Base-by-base conservation (phyloP, 2,797 vertebrate species). In the Muscicapa striata region DNA sequence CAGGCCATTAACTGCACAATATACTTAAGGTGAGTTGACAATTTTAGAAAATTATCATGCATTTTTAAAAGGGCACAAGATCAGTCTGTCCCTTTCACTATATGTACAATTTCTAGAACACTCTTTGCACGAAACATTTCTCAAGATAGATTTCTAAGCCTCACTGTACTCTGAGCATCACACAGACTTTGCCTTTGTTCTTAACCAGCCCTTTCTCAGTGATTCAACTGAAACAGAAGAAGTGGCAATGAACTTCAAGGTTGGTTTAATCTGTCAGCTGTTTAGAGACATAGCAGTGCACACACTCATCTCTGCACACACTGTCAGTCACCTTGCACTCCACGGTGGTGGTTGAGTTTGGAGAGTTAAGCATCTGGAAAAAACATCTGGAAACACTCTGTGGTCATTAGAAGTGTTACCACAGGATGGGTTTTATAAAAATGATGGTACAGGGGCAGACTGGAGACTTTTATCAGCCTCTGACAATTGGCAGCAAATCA, bases 21-120 rank as follows among this genome's bases (percentile, higher is more conserved):
- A 41, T 14, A 69, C 64, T 82, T 78, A 67, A 79, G 29, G 55
- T 49, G 43, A 89, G 70, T 24, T 23, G 9, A 79, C 77, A 81
- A 72, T 70, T 93, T 82, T 61, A 79, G 80, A 66, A 84, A 77
- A 64, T 74, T 84, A 63, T 59, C 77, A 90, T 63, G 27, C 58
- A 76, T 95, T 95, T 94, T 91, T 94, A 66, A 91, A 81, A 91
- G 41, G 58, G 55, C 30, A 68, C 61, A 87, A 38, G 45, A 84
- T 45, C 51, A 81, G n/a, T 9, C 62, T 78, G 55, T 72, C 40
- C 73, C 40, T 66, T 79, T 73, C 70, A 17, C 12, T 46, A 52
- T 3, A 48, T 6, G 30, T 13, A 34, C 5, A 63, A 38, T 43
- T 83, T 84, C 75, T 46, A 51, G 89, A 90, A 85, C 1, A 3